phyloP scores from a whole-genome alignment of 2,797 vertebrate genomes.

The Carcharodon carcharias region DNA sequence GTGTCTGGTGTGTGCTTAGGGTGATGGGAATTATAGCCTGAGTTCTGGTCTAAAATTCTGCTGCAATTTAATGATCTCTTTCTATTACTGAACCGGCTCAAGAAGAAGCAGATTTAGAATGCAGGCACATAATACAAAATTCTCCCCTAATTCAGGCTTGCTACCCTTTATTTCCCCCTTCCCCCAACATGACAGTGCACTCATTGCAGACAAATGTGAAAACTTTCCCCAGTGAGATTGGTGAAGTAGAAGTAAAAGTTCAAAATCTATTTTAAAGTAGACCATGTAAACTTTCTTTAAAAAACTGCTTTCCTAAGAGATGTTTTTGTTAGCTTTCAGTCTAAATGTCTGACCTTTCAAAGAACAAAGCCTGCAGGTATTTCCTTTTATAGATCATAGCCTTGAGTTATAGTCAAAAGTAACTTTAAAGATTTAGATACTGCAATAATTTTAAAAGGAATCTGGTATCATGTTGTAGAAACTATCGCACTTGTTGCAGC shows the following conservation, averaged over 20 bases:
- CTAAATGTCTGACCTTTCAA: background rate
- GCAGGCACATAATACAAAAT: background rate
- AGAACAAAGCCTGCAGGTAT: slow-evolving; percentile 22
- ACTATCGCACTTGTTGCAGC: background rate
- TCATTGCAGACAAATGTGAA: background rate
- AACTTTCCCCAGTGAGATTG: background rate
- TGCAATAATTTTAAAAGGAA: background rate
- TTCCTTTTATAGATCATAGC: slow-evolving; percentile 26
- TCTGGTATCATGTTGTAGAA: slow-evolving; percentile 20
- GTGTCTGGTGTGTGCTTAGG: background rate
- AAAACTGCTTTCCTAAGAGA: background rate
- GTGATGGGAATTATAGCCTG: background rate
- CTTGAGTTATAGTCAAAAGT: slow-evolving; percentile 12
- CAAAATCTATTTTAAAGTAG: background rate
- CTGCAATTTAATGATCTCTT: background rate
- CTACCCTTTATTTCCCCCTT: background rate
- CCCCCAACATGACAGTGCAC: no score
- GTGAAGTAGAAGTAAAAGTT: background rate
- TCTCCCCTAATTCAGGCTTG: background rate
- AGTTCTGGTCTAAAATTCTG: background rate
- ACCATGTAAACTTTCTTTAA: slow-evolving; percentile 3
- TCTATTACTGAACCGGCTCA: background rate
- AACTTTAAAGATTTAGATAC: slow-evolving; percentile 19
- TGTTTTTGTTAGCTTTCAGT: slow-evolving; percentile 10
- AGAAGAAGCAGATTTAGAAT: background rate